Conservation (phyloP, 2,113 vertebrate genomes). For the Sapajus apella region DNA sequence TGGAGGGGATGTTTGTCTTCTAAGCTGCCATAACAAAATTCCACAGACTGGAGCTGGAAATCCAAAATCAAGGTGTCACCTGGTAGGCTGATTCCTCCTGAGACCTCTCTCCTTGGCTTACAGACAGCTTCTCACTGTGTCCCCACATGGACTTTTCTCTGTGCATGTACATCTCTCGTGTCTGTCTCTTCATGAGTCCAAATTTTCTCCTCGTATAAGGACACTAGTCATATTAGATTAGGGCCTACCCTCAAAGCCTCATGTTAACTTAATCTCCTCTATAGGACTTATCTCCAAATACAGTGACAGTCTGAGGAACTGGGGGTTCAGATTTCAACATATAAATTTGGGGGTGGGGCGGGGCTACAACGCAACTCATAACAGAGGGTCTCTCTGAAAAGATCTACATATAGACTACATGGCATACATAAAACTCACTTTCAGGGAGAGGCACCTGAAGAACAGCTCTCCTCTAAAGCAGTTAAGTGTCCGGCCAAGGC, state of each 20-base stretch:
- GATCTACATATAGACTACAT: neutral
- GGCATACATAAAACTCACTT: neutral
- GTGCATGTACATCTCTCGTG: rapidly evolving
- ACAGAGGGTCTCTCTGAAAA: neutral
- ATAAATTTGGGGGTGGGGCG: neutral
- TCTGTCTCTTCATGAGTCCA: neutral
- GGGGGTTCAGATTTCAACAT: neutral
- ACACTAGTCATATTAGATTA: neutral
- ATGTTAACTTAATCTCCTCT: neutral
- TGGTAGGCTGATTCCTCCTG: neutral
- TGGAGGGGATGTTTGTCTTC: neutral
- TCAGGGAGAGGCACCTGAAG: neutral
- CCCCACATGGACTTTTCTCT: neutral
- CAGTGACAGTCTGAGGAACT: neutral
- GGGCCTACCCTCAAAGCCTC: neutral
- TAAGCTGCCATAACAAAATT: neutral
- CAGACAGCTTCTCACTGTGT: neutral
- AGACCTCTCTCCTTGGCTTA: neutral
- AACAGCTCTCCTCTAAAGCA: neutral
- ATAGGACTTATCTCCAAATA: neutral
- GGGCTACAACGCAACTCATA: neutral
- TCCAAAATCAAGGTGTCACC: neutral
- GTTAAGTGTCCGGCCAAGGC: neutral
- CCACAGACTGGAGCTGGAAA: neutral
- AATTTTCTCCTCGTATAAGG: neutral